Evolutionary conservation across 2,113 vertebrate genomes (phyloP).

Genomic region (Rhinoptilus africanus): DNA sequence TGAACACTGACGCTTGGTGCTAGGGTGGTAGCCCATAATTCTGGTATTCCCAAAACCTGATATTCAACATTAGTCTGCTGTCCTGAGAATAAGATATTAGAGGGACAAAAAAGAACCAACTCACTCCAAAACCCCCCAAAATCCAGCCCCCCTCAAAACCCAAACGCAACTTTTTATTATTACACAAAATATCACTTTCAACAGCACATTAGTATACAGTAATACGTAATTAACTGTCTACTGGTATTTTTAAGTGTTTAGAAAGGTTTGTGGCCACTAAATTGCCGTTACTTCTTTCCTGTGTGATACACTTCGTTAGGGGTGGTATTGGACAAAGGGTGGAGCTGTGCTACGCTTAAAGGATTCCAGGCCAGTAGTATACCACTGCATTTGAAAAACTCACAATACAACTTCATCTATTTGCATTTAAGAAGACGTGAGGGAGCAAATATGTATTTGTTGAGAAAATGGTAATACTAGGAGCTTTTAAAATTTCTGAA

Average conservation of each 20-base stretch:
- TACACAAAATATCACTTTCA: neutral
- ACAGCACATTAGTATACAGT: neutral
- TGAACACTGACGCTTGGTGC: constrained; percentile 34
- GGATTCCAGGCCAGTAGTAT: neutral
- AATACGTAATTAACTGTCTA: neutral
- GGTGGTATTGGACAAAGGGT: neutral
- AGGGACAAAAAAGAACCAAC: neutral
- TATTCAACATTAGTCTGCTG: constrained; percentile 26
- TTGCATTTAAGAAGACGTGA: neutral
- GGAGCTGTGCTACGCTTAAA: neutral
- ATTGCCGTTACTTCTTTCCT: neutral
- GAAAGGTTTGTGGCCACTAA: neutral
- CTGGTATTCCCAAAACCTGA: constrained; percentile 31
- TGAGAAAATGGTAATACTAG: neutral
- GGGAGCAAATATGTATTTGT: neutral
- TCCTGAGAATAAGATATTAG: neutral
- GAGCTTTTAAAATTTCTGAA: constrained; percentile 11
- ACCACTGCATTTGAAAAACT: neutral
- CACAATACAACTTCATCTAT: neutral
- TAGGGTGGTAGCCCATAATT: constrained; percentile 33
- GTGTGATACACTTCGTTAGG: neutral
- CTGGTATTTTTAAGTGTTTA: neutral
- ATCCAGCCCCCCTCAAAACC: neutral
- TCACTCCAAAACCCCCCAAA: neutral
- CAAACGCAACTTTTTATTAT: neutral